Conservation (phyloP, 2,888 invertebrate species). For the Listrodromus nycthemerus region DNA sequence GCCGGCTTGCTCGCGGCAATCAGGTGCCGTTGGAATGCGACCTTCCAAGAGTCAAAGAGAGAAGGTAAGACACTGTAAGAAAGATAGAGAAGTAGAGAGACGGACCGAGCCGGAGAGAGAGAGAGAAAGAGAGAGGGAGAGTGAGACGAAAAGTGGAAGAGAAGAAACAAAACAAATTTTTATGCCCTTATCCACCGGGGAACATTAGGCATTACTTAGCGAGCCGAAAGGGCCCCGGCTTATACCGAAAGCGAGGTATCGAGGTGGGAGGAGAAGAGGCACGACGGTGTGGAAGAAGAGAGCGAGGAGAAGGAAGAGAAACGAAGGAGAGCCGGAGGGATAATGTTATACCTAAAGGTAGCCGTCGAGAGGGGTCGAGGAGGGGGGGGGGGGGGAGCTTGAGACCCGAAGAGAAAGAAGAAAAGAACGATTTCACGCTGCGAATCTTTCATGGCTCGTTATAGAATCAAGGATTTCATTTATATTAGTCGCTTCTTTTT, state of each 20-base stretch:
- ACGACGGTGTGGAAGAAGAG: slow-evolving; percentile 38
- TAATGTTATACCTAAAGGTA: slow-evolving; percentile 55
- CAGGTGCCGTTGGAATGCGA: slow-evolving; percentile 82
- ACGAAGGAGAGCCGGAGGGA: slow-evolving; percentile 44
- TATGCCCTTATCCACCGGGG: slow-evolving; percentile 78
- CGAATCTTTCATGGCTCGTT: slow-evolving; percentile 81
- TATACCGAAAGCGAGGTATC: slow-evolving; percentile 35
- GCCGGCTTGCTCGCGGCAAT: slow-evolving; percentile 78
- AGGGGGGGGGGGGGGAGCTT: slow-evolving; percentile 31
- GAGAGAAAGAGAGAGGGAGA: slow-evolving; percentile 12
- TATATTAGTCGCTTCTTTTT: slow-evolving; percentile 47
- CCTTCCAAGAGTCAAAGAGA: slow-evolving; percentile 72
- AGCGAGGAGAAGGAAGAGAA: slow-evolving; percentile 9
- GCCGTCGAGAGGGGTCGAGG: slow-evolving; percentile 12
- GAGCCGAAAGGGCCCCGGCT: slow-evolving; percentile 70
- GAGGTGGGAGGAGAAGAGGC: slow-evolving; percentile 18
- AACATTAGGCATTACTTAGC: slow-evolving; percentile 82
- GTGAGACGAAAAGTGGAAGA: slow-evolving; percentile 62
- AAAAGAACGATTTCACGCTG: slow-evolving; percentile 81
- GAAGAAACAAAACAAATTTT: slow-evolving; percentile 80
- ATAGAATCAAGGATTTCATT: slow-evolving; percentile 70
- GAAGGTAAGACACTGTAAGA: slow-evolving; percentile 33
- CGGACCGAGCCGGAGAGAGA: not conserved
- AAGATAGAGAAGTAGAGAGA: not conserved
- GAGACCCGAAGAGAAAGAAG: slow-evolving; percentile 64